A percentile compares a stretch with the other conserved stretches of the same genome.
Evolutionary conservation across 2,797 vertebrate genomes (phyloP).

Genomic region (Apogon hyalosoma): DNA sequence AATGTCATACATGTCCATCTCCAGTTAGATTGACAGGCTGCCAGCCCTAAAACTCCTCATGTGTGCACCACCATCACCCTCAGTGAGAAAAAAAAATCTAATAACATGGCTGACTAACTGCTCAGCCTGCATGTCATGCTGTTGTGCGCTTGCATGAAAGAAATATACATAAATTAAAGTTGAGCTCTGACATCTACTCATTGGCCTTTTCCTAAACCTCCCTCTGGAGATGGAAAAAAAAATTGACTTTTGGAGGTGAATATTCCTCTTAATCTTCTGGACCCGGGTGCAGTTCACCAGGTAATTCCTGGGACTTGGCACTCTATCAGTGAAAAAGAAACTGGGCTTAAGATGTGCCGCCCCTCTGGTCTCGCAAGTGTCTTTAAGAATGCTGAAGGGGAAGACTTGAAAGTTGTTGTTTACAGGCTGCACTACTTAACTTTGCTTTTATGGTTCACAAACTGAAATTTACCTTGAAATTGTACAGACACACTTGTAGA

Average conservation of each 20-base stretch:
- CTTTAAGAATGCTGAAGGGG: conserved; percentile 49
- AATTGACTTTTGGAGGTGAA: conserved; percentile 64
- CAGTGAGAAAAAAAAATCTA: conserved; percentile 68
- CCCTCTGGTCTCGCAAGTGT: conserved; percentile 57
- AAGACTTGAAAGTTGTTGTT: conserved; percentile 49
- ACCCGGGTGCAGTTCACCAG: conserved; percentile 67
- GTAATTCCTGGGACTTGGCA: conserved; percentile 72
- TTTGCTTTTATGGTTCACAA: conserved; percentile 14
- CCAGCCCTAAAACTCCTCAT: conserved; percentile 42
- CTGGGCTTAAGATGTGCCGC: conserved; percentile 61
- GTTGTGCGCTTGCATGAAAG: conserved; percentile 72
- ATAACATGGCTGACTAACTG: conserved; percentile 84
- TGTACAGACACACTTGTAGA: neutral
- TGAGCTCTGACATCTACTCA: conserved; percentile 72
- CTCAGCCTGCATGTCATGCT: conserved; percentile 77
- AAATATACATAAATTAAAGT: conserved; percentile 81
- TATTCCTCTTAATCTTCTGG: conserved; percentile 69
- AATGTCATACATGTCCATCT: conserved; percentile 51
- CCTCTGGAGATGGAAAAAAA: conserved; percentile 57
- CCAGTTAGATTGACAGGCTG: conserved; percentile 52
- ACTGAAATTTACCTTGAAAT: conserved; percentile 12
- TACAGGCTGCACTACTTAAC: conserved; percentile 21
- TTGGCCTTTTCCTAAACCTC: conserved; percentile 64
- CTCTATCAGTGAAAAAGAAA: conserved; percentile 65
- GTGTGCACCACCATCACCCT: conserved; percentile 39